Evolutionary conservation across 2,113 vertebrate species (phyloP).

Genomic region (Chascanopsetta lugubris): DNA sequence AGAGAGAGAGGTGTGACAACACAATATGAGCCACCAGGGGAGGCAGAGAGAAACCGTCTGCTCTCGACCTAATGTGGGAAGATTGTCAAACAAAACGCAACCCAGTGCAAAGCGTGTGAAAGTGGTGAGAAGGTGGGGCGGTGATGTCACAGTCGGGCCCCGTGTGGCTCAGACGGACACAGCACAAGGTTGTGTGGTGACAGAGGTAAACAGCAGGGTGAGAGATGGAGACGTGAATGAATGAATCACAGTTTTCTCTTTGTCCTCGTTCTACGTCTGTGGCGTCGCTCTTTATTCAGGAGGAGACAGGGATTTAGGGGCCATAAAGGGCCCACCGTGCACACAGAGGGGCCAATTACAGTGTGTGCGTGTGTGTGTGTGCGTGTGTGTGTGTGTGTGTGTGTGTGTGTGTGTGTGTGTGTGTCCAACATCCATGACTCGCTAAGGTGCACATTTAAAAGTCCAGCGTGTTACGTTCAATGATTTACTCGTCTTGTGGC

Average conservation of each 20-base stretch:
- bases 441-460: not conserved
- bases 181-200: slow-evolving; percentile 47
- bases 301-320: no score
- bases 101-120: slow-evolving; percentile 42
- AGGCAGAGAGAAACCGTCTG: not conserved
- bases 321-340: no score
- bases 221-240: slow-evolving; percentile 49
- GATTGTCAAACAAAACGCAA: slow-evolving; percentile 22
- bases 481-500: no score
- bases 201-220: slow-evolving; percentile 54
- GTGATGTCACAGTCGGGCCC: slow-evolving; percentile 27
- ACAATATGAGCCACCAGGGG: slow-evolving; percentile 20
- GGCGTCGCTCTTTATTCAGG: no score
- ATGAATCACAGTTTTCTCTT: slow-evolving; percentile 25
- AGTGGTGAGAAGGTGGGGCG: slow-evolving; percentile 1
- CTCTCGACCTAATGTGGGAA: slow-evolving; percentile 26
- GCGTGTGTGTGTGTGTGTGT: no score
- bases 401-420: no score
- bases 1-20: slow-evolving; percentile 11
- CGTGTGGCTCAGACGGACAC: not conserved
- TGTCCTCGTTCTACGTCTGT: not conserved
- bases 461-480: no score
- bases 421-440: no score
- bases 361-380: no score
- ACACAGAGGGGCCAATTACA: no score